Evolutionary conservation across 2,797 vertebrate species (phyloP).

Genomic region (Momotus momota): DNA sequence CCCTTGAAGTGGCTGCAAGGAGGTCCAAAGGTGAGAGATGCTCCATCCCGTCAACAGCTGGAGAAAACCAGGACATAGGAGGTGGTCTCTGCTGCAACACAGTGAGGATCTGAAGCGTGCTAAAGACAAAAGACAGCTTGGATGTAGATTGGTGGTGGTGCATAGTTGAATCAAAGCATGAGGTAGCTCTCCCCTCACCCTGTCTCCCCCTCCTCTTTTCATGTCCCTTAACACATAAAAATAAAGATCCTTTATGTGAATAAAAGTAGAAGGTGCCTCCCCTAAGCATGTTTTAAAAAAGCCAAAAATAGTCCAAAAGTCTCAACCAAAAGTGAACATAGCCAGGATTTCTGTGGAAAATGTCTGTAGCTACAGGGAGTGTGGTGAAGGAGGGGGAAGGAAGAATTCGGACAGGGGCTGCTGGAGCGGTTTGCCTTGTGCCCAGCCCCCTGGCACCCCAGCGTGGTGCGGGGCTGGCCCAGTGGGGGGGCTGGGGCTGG

Average conservation of each 20-base stretch:
- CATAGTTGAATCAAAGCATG: background rate
- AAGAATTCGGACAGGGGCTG: background rate
- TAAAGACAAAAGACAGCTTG: background rate
- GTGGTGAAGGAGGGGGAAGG: background rate
- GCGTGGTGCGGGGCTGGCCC: background rate
- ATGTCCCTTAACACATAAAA: background rate
- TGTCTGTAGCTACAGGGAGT: conserved; percentile 25
- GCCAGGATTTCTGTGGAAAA: conserved; percentile 67
- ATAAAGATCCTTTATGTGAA: conserved; percentile 49
- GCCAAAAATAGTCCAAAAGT: conserved; percentile 61
- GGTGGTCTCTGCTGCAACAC: background rate
- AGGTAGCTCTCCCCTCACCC: background rate
- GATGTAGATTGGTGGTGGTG: background rate
- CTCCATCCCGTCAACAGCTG: background rate
- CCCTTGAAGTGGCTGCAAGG: background rate
- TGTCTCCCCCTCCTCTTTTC: background rate
- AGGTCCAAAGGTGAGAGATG: background rate
- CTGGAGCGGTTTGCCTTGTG: background rate
- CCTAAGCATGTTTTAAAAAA: conserved; percentile 24
- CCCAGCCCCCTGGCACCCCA: background rate
- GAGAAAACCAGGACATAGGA: background rate
- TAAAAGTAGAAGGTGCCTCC: conserved; percentile 34
- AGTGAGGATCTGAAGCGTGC: background rate
- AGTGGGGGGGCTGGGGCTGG: background rate
- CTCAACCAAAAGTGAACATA: background rate